phyloP scores from a whole-genome alignment of 2,113 vertebrate genomes.

The Pardalotus punctatus region DNA sequence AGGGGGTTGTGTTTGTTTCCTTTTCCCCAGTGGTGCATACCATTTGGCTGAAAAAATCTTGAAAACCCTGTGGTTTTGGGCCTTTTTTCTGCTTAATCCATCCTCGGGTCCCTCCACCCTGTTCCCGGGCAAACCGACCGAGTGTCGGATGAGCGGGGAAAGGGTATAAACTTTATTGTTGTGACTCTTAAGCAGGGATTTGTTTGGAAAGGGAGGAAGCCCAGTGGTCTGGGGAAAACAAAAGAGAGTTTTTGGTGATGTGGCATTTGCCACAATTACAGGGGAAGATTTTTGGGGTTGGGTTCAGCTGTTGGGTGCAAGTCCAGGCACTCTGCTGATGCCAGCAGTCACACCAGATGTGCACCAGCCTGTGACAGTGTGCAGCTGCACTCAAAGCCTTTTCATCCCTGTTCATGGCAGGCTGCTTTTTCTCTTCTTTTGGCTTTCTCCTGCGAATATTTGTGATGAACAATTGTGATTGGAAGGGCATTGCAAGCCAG shows the following conservation, averaged over 20 bases:
- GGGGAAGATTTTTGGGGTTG: background rate
- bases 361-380: background rate
- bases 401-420: background rate
- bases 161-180: background rate
- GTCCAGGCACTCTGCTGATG: background rate
- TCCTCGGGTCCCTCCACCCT: background rate
- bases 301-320: background rate
- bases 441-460: background rate
- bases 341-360: background rate
- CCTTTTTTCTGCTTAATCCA: background rate
- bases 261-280: constrained; percentile 16
- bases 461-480: constrained; percentile 45
- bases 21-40: background rate
- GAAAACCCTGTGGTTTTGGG: background rate
- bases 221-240: background rate
- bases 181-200: background rate
- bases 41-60: background rate
- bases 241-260: background rate
- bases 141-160: background rate
- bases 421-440: background rate
- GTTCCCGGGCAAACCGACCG: background rate
- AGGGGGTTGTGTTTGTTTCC: background rate
- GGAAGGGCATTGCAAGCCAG: background rate
- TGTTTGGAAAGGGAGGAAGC: background rate
- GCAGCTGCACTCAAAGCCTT: background rate